Conservation (phyloP, 1,140 invertebrate species). For the Dufourea novaeangliae region DNA sequence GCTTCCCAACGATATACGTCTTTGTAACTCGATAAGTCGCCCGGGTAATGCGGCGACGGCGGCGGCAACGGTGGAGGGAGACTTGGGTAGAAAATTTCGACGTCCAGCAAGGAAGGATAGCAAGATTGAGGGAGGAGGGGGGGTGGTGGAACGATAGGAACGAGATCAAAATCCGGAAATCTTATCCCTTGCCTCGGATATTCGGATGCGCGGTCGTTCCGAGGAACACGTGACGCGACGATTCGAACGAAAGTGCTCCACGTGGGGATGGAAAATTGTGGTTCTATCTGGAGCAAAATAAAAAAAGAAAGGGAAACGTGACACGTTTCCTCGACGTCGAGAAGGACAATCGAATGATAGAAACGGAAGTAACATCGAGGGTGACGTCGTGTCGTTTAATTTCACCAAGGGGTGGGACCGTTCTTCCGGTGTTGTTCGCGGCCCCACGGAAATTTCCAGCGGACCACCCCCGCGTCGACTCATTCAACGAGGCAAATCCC, state of each 20-base stretch:
- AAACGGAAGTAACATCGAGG: neutral
- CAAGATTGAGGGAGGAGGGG: neutral
- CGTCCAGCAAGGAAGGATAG: conserved; percentile 5
- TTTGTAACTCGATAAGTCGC: conserved; percentile 72
- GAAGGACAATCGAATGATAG: neutral
- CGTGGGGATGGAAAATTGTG: neutral
- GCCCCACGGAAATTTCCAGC: too few species aligned
- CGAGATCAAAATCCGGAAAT: conserved; percentile 32
- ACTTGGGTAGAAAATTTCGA: conserved; percentile 49
- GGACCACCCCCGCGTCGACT: too few species aligned
- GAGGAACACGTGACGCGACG: conserved; percentile 1
- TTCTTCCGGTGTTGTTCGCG: neutral
- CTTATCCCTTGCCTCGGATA: neutral
- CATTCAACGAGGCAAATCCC: neutral
- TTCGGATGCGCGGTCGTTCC: neutral
- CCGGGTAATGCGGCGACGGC: conserved; percentile 46
- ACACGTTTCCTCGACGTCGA: too few species aligned
- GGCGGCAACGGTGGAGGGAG: too few species aligned
- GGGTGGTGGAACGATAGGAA: conserved; percentile 9
- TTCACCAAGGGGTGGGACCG: neutral
- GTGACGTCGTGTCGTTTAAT: conserved; percentile 15
- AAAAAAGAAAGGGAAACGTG: too few species aligned
- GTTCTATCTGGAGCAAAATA: neutral
- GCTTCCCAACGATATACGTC: conserved; percentile 69
- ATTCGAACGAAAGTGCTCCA: neutral